Evolutionary conservation across 2,797 vertebrate genomes (phyloP).

Genomic region (Chaetophractus vellerosus): DNA sequence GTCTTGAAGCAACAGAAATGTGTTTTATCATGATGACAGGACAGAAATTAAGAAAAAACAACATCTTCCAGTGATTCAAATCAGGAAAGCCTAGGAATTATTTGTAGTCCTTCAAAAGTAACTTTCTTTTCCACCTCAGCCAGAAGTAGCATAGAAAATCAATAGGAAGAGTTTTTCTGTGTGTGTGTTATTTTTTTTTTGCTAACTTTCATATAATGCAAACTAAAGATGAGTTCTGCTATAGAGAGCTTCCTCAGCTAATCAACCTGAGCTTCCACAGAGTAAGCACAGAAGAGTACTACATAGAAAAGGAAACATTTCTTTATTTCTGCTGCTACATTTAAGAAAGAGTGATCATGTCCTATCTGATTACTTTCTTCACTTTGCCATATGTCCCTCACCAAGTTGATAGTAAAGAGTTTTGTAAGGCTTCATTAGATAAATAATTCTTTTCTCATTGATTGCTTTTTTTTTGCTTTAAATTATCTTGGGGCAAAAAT

Average conservation of each 20-base stretch:
- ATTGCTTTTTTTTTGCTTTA: background rate
- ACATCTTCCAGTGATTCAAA: background rate
- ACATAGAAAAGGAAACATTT: no score
- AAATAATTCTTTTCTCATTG: background rate
- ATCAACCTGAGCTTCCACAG: no score
- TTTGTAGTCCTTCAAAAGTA: background rate
- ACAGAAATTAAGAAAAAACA: background rate
- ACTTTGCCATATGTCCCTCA: background rate
- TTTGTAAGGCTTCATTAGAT: background rate
- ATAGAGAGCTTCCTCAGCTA: background rate
- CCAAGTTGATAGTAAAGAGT: background rate
- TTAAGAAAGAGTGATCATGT: background rate
- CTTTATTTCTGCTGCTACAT: background rate
- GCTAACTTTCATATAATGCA: background rate
- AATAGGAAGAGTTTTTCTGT: background rate
- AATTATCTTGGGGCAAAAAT: slow-evolving; percentile 3
- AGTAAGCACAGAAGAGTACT: background rate
- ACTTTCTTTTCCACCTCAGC: background rate
- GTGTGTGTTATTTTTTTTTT: no score
- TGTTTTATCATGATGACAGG: slow-evolving; percentile 33
- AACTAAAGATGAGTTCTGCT: background rate
- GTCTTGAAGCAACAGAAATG: background rate
- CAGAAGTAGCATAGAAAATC: background rate
- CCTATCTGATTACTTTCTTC: background rate
- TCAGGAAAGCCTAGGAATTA: background rate